Conservation (phyloP, 2,113 vertebrate species). For the Carassius carassius region DNA sequence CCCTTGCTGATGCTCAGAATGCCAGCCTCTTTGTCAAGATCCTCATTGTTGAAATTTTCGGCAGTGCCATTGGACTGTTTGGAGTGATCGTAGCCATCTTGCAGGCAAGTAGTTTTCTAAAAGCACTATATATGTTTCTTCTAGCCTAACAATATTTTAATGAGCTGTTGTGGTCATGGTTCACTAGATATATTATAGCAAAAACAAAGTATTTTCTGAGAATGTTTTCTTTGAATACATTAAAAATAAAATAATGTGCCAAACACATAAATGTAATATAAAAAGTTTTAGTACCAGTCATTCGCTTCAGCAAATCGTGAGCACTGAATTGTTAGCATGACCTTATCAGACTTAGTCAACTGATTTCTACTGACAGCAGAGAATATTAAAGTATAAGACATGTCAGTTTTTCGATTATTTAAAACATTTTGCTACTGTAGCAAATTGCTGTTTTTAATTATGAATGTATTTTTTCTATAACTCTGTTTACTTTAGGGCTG, state of each 20-base stretch:
- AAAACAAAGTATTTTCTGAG: neutral
- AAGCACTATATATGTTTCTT: neutral
- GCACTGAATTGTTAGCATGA: neutral
- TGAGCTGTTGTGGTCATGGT: neutral
- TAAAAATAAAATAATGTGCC: neutral
- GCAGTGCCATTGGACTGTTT: slow-evolving; percentile 96
- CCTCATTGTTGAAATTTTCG: slow-evolving; percentile 98
- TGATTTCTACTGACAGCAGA: neutral
- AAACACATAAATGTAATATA: neutral
- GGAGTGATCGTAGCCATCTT: slow-evolving; percentile 97
- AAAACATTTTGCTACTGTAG: neutral
- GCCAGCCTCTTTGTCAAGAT: slow-evolving; percentile 97
- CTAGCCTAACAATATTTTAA: neutral
- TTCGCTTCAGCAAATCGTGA: neutral
- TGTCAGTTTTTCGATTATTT: neutral
- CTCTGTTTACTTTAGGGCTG: too few relatives aligned
- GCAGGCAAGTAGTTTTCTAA: slow-evolving; percentile 79
- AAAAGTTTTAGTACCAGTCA: neutral
- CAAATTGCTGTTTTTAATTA: neutral
- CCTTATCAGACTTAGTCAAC: neutral
- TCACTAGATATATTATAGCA: neutral
- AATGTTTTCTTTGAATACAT: neutral
- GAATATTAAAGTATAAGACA: neutral
- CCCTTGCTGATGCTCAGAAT: slow-evolving; percentile 95
- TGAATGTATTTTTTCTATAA: neutral